phyloP scores from a whole-genome alignment of 2,113 vertebrate genomes.

The Platichthys flesus region DNA sequence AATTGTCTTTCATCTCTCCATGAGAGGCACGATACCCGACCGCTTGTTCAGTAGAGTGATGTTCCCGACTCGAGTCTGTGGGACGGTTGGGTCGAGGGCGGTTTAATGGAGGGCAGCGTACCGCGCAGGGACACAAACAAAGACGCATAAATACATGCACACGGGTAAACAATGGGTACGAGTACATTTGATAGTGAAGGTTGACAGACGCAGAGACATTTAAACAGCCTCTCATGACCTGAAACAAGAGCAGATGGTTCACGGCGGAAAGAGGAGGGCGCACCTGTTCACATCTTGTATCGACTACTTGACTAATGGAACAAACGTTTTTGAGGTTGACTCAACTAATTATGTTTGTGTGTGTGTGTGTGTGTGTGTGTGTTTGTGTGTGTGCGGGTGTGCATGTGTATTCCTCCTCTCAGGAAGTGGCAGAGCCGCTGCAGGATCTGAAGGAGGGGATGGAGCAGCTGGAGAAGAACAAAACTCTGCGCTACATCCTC shows the following conservation, averaged over 20 bases:
- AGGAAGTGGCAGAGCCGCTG: conserved; percentile 98
- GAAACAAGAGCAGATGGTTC: conserved; percentile 43
- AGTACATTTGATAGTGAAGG: conserved; percentile 32
- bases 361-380: not conserved
- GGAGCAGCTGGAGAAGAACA: conserved; percentile 98
- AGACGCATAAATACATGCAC: not conserved
- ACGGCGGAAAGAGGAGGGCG: conserved; percentile 3
- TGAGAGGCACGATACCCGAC: conserved; percentile 22
- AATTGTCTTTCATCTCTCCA: conserved; percentile 57
- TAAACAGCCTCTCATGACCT: conserved; percentile 37
- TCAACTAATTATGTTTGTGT: conserved; percentile 31
- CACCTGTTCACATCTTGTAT: conserved; percentile 55
- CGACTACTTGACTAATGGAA: conserved; percentile 28
- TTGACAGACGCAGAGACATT: conserved; percentile 20
- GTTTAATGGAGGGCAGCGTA: conserved; percentile 62
- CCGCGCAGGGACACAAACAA: conserved; percentile 36
- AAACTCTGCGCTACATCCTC: conserved; percentile 93
- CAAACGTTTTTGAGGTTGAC: conserved; percentile 33
- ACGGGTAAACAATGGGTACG: conserved; percentile 1
- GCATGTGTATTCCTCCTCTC: conserved; percentile 29
- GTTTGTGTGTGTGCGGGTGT: not conserved
- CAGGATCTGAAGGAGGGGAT: conserved; percentile 98
- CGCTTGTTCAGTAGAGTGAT: not conserved
- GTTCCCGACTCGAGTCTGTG: conserved; percentile 17
- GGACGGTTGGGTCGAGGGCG: conserved; percentile 56